Evolutionary conservation across 2,888 invertebrate genomes (phyloP), one percentile per base, ranked within the genome.

Genomic region (Temnothorax ravouxi): DNA sequence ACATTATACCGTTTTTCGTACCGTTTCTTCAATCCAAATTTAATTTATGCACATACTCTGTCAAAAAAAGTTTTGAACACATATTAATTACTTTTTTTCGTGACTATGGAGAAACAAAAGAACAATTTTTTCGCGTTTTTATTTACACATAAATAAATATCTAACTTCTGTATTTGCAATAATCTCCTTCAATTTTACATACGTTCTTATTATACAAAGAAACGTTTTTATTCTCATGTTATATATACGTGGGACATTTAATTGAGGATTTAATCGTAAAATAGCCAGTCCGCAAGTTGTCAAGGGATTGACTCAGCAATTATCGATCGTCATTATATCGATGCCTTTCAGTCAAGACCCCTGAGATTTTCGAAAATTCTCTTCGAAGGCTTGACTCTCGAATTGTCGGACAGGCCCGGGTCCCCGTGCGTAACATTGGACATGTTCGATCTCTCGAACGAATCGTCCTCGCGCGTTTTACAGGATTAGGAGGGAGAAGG

Each of bases 381-480:
- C 13, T 66, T 41, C 25, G 4, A 66, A 66, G 13, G 41, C 11
- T 34, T 25, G n/a, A n/a, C n/a, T n/a, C 9, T 4, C 50, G 4
- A 75, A 62, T 62, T 2, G 38, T 13, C 66, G 41, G 6, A 38
- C 41, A 67, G 21, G 25, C 18, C 38, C 61, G 34, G 50, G 41
- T 77, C 38, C 25, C 34, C 6, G 25, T 75, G 69, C 21, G 50
- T 71, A 71, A 69, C 59, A 50, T 52, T 47, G 59, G 56, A 54
- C 38, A 59, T 50, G 29, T 47, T 82, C 56, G 74, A 82, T 84
- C 61, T 38, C 47, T 59, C 64, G 59, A 75, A 69, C 52, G 50
- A 67, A 47, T 44, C 67, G 83, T 85, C 81, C 83, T 85, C 56
- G 85, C 56, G 85, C 83, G 81, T 83, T 85, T 67, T 64, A 66